Evolutionary conservation across 2,888 invertebrate species (phyloP).

Genomic region (Elaeidobius kamerunicus): DNA sequence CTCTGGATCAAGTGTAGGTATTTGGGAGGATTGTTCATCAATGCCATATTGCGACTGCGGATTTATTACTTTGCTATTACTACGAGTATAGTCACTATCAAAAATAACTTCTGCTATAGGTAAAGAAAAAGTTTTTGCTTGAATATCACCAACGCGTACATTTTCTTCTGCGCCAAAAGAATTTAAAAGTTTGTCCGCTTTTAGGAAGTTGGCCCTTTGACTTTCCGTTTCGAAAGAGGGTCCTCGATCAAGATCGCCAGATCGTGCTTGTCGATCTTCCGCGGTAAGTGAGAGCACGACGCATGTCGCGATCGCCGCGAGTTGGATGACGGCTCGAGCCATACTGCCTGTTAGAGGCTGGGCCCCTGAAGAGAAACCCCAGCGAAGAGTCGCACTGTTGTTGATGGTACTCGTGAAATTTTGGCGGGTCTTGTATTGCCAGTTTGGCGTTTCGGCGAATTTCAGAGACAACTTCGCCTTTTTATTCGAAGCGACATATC

Average conservation of each 20-base stretch:
- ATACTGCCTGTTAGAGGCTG: conserved; percentile 39
- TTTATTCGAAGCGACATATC: not conserved
- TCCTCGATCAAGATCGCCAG: conserved; percentile 43
- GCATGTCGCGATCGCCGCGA: conserved; percentile 39
- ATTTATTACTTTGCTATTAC: no score
- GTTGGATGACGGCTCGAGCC: conserved; percentile 45
- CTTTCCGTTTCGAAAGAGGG: conserved; percentile 29
- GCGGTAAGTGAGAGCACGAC: conserved; percentile 38
- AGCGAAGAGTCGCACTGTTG: conserved; percentile 21
- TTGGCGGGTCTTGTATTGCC: conserved; percentile 13
- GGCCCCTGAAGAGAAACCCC: conserved; percentile 18
- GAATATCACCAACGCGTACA: no score
- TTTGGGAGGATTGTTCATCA: no score
- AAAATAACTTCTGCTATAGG: no score
- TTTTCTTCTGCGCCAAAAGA: not conserved
- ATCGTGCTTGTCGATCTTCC: conserved; percentile 40
- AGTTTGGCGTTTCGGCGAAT: not conserved
- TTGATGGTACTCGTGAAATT: conserved; percentile 12
- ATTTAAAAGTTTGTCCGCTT: not conserved
- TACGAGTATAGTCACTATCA: no score
- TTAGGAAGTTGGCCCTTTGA: not conserved
- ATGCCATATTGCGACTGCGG: no score
- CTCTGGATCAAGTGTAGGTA: no score
- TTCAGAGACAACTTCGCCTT: not conserved
- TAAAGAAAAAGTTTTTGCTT: no score